phyloP scores from a whole-genome alignment of 2,797 vertebrate species.

The Cryptoprocta ferox region DNA sequence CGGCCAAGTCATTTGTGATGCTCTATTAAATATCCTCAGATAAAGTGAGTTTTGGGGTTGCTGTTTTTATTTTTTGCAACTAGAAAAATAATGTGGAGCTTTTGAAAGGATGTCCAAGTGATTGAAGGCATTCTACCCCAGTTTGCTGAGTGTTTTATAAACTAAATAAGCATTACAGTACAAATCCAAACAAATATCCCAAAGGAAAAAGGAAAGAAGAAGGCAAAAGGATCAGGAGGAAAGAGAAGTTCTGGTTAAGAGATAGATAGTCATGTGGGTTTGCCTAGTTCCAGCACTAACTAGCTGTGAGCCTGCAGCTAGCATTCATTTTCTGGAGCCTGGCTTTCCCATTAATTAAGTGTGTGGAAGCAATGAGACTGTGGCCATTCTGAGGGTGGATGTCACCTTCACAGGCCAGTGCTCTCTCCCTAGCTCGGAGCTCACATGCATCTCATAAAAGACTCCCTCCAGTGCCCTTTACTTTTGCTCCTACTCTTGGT shows the following conservation, averaged over 20 bases:
- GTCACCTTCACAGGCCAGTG: neutral
- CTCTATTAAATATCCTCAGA: neutral
- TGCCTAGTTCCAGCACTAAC: neutral
- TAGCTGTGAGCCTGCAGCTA: too few relatives aligned
- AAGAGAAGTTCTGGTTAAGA: neutral
- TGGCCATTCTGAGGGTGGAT: neutral
- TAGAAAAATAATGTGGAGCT: neutral
- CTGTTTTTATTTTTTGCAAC: neutral
- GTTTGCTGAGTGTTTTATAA: neutral
- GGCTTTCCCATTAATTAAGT: neutral
- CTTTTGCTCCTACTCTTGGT: neutral
- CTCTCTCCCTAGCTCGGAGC: neutral
- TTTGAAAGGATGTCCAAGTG: neutral
- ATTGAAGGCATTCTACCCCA: neutral
- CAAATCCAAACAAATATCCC: neutral
- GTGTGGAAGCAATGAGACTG: neutral
- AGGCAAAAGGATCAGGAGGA: neutral
- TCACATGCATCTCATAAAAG: neutral
- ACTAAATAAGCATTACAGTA: neutral
- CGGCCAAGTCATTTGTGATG: neutral
- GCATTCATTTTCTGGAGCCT: neutral
- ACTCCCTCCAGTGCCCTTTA: neutral
- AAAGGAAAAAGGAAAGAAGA: neutral
- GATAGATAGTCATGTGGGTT: neutral
- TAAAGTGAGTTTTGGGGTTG: neutral